Evolutionary conservation across 2,113 vertebrate genomes (phyloP).

Genomic region (Myotis davidii): DNA sequence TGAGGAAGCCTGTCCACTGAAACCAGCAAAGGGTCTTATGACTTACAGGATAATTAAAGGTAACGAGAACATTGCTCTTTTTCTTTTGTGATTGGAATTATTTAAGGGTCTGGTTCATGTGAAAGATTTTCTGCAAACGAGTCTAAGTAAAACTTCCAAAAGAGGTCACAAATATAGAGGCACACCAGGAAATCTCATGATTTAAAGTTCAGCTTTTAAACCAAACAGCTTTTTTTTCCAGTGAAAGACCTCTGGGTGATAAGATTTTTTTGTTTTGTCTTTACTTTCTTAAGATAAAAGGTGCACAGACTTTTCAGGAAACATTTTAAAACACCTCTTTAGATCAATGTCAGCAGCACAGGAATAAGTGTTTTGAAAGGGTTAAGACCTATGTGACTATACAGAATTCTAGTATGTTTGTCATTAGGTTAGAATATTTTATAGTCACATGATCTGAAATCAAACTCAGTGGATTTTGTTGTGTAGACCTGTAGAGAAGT

Average conservation of each 20-base stretch:
- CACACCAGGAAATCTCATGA: not conserved
- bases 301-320: not conserved
- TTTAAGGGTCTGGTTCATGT: not conserved
- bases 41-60: slow-evolving; percentile 83
- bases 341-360: not conserved
- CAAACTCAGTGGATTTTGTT: slow-evolving; percentile 14
- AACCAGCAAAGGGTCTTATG: slow-evolving; percentile 68
- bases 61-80: slow-evolving; percentile 65
- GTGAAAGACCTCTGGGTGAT: not conserved
- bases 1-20: slow-evolving; percentile 82
- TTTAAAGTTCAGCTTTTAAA: not conserved
- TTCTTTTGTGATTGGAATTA: not conserved
- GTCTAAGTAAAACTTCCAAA: not conserved
- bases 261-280: not conserved
- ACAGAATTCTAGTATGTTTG: not conserved
- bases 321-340: not conserved
- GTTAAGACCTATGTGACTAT: not conserved
- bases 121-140: slow-evolving; percentile 24
- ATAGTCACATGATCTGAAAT: slow-evolving; percentile 11
- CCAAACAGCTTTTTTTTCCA: not conserved
- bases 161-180: not conserved
- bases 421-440: not conserved
- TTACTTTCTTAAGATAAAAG: not conserved
- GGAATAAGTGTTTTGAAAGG: slow-evolving; percentile 17
- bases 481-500: not conserved